These are phyloP conservation scores for Odontothrips loti DNA, from an alignment of 2,888 invertebrate genomes.

Conservation along the genomic window DNA sequence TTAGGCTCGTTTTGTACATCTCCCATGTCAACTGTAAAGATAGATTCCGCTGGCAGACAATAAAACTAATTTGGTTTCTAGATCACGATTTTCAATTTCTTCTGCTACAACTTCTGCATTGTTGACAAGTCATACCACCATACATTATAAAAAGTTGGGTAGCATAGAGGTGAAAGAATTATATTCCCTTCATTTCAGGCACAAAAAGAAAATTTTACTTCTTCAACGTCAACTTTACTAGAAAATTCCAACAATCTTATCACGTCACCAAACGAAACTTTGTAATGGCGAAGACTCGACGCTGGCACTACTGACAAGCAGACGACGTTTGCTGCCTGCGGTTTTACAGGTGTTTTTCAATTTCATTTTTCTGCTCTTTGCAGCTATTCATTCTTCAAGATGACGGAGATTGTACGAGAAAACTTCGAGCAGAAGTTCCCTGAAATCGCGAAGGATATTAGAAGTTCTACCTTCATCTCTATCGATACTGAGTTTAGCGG, in stretches of 20 bases:
- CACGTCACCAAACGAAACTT: too few relatives aligned
- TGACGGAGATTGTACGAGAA: conserved; percentile 58
- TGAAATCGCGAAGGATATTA: conserved; percentile 54
- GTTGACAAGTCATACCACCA: neutral
- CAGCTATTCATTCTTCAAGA: conserved; percentile 42
- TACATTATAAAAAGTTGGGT: neutral
- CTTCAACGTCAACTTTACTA: too few relatives aligned
- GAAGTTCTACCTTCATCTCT: conserved; percentile 58
- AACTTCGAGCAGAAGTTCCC: conserved; percentile 59
- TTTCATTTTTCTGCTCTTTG: too few relatives aligned
- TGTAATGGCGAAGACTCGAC: neutral
- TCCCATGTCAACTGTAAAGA: neutral
- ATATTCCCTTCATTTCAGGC: too few relatives aligned
- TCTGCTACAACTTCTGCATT: neutral
- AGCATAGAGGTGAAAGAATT: too few relatives aligned
- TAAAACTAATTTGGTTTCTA: neutral
- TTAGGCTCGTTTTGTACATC: neutral
- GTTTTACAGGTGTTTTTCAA: too few relatives aligned
- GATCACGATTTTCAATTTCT: conserved; percentile 6
- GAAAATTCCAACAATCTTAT: too few relatives aligned
- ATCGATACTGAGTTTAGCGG: conserved; percentile 74
- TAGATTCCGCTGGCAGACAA: too few relatives aligned
- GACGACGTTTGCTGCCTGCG: neutral
- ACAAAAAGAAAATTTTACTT: too few relatives aligned
- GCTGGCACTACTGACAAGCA: neutral